phyloP scores from a whole-genome alignment of 2,113 vertebrate genomes.

The Myxocyprinus asiaticus region DNA sequence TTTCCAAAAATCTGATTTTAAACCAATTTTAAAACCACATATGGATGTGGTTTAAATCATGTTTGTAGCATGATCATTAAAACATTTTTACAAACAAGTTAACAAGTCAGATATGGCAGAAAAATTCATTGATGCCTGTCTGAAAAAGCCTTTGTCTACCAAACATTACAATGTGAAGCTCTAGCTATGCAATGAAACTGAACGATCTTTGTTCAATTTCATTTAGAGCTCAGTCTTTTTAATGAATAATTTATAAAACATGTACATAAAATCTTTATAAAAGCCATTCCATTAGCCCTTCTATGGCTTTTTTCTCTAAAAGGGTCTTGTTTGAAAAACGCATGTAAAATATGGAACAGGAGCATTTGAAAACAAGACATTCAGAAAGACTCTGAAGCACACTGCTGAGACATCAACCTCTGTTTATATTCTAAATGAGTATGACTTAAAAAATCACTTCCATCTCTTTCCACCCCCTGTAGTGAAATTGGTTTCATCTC shows the following conservation, averaged over 20 bases:
- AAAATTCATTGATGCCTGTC: too few species aligned
- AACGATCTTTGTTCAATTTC: not conserved
- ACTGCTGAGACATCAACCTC: not conserved
- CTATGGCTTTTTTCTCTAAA: constrained; percentile 9
- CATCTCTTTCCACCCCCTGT: constrained; percentile 21
- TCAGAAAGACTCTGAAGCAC: constrained; percentile 6
- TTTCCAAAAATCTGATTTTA: too few species aligned
- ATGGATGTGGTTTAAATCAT: too few species aligned
- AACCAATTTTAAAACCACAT: not conserved
- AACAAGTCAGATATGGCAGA: too few species aligned
- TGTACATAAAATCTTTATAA: constrained; percentile 7
- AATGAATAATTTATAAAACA: not conserved
- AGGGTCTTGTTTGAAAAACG: constrained; percentile 9
- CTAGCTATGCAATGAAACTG: not conserved
- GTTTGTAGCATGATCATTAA: too few species aligned
- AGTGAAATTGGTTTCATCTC: constrained; percentile 34
- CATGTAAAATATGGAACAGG: not conserved
- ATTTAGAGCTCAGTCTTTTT: not conserved
- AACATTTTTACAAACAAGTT: too few species aligned
- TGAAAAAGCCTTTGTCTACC: not conserved
- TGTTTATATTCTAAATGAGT: constrained; percentile 11
- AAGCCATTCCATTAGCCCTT: constrained; percentile 16
- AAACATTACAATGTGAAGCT: not conserved
- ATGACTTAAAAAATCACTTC: constrained; percentile 25
- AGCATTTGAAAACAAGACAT: constrained; percentile 9